A percentile compares a stretch with the other conserved stretches of the same genome.
phyloP scores from a whole-genome alignment of 2,797 vertebrate species.

The Distichodus sexfasciatus region DNA sequence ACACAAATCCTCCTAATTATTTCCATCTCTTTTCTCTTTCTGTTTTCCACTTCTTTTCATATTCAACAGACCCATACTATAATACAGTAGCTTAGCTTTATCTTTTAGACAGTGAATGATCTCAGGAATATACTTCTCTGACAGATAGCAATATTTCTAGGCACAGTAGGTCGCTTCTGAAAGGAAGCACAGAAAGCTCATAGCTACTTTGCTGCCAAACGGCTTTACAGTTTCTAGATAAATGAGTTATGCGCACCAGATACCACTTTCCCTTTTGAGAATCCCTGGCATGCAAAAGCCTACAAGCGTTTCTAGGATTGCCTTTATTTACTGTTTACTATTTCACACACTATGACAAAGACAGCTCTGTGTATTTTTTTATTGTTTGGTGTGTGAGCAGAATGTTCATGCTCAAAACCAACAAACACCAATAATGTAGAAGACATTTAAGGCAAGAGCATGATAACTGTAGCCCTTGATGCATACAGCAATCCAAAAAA shows the following conservation, averaged over 20 bases:
- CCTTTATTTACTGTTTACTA: not conserved
- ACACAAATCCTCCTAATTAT: not conserved
- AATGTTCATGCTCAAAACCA: too few species aligned
- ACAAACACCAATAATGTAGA: too few species aligned
- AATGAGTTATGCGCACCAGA: not conserved
- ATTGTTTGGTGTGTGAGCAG: too few species aligned
- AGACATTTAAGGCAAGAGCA: too few species aligned
- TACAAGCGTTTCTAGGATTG: not conserved
- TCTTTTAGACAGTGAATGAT: not conserved
- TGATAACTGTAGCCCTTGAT: too few species aligned
- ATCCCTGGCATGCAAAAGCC: not conserved
- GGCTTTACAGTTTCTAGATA: not conserved
- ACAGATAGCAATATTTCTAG: not conserved
- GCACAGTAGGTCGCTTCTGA: constrained; percentile 1
- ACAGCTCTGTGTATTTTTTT: too few species aligned
- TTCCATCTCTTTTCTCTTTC: too few species aligned
- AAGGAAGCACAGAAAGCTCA: not conserved
- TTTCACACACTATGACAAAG: constrained; percentile 12
- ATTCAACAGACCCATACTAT: too few species aligned
- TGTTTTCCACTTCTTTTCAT: too few species aligned
- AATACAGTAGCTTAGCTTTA: not conserved
- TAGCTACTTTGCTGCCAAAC: not conserved
- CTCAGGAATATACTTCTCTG: not conserved
- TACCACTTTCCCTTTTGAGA: not conserved
- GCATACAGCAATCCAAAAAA: too few species aligned